Conservation (phyloP, 2,888 invertebrate genomes). For the Rhingia rostrata region DNA sequence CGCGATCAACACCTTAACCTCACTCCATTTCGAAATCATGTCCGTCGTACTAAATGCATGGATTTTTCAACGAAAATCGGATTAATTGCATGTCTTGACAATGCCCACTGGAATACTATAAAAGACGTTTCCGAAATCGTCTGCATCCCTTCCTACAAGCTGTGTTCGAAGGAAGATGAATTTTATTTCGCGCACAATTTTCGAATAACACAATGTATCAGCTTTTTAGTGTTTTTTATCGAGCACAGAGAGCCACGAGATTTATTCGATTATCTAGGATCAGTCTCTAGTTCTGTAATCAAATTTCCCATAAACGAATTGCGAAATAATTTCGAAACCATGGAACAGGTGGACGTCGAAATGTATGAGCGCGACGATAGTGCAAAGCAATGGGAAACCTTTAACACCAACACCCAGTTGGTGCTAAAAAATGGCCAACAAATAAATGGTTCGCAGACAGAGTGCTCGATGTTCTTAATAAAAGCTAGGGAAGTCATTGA, state of each 20-base stretch:
- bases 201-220: slow-evolving; percentile 90
- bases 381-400: slow-evolving; percentile 76
- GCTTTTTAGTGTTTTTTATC: slow-evolving; percentile 86
- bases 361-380: slow-evolving; percentile 79
- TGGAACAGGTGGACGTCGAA: slow-evolving; percentile 76
- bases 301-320: slow-evolving; percentile 89
- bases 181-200: slow-evolving; percentile 85
- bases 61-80: slow-evolving; percentile 84
- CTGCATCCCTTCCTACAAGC: slow-evolving; percentile 86
- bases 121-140: slow-evolving; percentile 83
- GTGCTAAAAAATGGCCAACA: slow-evolving; percentile 80
- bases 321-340: slow-evolving; percentile 79
- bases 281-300: slow-evolving; percentile 85
- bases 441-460: slow-evolving; percentile 76
- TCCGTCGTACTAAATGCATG: slow-evolving; percentile 77
- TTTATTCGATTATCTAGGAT: slow-evolving; percentile 84
- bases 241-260: slow-evolving; percentile 72
- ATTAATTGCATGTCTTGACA: slow-evolving; percentile 81
- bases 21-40: slow-evolving; percentile 79
- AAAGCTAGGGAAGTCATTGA: slow-evolving; percentile 85
- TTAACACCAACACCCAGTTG: slow-evolving; percentile 77
- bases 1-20: slow-evolving; percentile 77
- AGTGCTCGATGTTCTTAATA: slow-evolving; percentile 76
- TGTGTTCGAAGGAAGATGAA: slow-evolving; percentile 79
- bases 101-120: slow-evolving; percentile 79